These are phyloP conservation scores for Merodon equestris DNA, from an alignment of 2,888 invertebrate species.

Conservation along the genomic window DNA sequence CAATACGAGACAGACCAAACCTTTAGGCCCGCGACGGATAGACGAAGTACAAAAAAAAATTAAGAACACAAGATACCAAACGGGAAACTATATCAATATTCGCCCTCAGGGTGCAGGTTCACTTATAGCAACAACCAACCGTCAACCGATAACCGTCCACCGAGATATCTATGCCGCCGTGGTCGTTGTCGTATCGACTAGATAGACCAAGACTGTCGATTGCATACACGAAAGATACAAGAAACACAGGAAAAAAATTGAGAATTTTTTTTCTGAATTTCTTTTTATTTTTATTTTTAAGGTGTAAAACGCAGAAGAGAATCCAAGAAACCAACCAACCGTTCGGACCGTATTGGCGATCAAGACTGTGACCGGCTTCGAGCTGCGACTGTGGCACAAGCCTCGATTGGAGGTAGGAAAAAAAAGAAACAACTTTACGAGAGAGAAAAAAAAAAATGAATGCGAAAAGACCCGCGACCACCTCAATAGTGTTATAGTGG, in stretches of 20 bases:
- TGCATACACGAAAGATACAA: conserved; percentile 36
- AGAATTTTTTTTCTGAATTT: conserved; percentile 31
- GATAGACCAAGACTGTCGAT: conserved; percentile 35
- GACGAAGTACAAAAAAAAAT: neutral
- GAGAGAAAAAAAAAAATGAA: conserved; percentile 12
- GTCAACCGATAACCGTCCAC: neutral
- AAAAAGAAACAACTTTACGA: conserved; percentile 34
- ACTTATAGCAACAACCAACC: conserved; percentile 20
- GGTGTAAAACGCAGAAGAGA: conserved; percentile 22
- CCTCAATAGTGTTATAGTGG: conserved; percentile 39
- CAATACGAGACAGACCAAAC: conserved; percentile 36
- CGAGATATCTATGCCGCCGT: neutral
- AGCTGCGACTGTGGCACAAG: conserved; percentile 49
- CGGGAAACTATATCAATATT: conserved; percentile 22
- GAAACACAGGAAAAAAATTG: conserved; percentile 17
- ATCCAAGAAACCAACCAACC: conserved; percentile 63
- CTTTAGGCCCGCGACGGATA: conserved; percentile 10
- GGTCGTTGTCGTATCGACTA: conserved; percentile 13
- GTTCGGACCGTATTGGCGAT: conserved; percentile 67
- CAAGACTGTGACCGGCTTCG: conserved; percentile 65
- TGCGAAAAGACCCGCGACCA: conserved; percentile 11
- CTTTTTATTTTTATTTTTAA: no score
- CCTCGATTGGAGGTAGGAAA: conserved; percentile 43
- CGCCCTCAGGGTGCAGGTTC: conserved; percentile 23
- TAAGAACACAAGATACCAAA: neutral